Percentiles rank a stretch among this genome's conserved stretches.
phyloP scores from a whole-genome alignment of 1,140 invertebrate species.

The Zaprionus davidi region DNA sequence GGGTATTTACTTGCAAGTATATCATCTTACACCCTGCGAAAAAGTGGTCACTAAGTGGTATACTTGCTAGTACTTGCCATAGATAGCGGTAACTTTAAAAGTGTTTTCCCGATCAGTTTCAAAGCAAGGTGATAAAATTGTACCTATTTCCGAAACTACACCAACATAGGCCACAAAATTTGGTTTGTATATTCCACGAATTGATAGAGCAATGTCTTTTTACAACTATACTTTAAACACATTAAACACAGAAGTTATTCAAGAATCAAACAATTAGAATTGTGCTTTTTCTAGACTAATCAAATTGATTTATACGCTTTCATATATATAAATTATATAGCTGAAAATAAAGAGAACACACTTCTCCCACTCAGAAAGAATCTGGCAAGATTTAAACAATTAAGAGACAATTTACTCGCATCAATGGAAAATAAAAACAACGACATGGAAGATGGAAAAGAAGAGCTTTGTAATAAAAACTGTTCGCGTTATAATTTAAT shows the following conservation, averaged over 20 bases:
- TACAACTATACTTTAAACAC: background rate
- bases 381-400: background rate
- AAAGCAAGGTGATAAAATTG: background rate
- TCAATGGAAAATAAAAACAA: background rate
- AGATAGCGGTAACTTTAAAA: background rate
- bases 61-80: background rate
- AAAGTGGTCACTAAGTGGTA: background rate
- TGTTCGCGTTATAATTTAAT: background rate
- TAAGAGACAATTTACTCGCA: background rate
- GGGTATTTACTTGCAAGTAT: background rate
- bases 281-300: background rate
- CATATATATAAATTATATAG: background rate
- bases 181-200: background rate
- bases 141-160: background rate
- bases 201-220: too few relatives aligned
- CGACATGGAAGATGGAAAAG: background rate
- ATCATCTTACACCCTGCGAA: constrained; percentile 3
- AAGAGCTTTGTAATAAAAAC: background rate
- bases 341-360: background rate
- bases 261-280: background rate
- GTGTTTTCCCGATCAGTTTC: background rate
- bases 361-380: too few relatives aligned
- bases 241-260: background rate
- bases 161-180: background rate
- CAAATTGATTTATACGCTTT: background rate